These are phyloP conservation scores for Thunnus albacares DNA, from an alignment of 2,797 vertebrate species.

Conservation along the genomic window DNA sequence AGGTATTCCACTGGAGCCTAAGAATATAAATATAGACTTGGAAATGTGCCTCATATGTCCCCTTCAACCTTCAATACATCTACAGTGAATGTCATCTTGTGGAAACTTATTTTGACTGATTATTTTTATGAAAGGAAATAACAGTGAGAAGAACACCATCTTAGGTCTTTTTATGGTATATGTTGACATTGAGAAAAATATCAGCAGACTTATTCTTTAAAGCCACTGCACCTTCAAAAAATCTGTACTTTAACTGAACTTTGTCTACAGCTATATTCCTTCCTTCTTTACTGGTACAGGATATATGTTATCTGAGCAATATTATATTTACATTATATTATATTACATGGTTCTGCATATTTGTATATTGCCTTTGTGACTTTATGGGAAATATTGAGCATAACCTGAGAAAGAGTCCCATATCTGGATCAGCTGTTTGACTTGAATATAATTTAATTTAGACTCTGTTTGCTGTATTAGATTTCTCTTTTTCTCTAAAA, in stretches of 20 bases:
- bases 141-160: neutral
- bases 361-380: neutral
- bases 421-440: slow-evolving; percentile 8
- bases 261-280: too few species aligned
- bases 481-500: slow-evolving; percentile 19
- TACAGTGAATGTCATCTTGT: too few species aligned
- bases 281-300: neutral
- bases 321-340: too few species aligned
- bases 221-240: neutral
- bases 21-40: too few species aligned
- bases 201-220: neutral
- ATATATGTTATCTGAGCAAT: neutral
- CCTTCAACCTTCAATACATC: too few species aligned
- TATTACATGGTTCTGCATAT: neutral
- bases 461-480: neutral
- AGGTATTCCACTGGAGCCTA: too few species aligned
- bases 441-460: slow-evolving; percentile 1
- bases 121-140: neutral
- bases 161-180: neutral
- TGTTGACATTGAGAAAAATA: neutral
- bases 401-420: neutral
- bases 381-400: neutral
- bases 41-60: too few species aligned
- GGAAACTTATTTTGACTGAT: neutral
- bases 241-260: too few species aligned